Evolutionary conservation across 1,140 invertebrate genomes (phyloP).

Genomic region (Antheraea pernyi): DNA sequence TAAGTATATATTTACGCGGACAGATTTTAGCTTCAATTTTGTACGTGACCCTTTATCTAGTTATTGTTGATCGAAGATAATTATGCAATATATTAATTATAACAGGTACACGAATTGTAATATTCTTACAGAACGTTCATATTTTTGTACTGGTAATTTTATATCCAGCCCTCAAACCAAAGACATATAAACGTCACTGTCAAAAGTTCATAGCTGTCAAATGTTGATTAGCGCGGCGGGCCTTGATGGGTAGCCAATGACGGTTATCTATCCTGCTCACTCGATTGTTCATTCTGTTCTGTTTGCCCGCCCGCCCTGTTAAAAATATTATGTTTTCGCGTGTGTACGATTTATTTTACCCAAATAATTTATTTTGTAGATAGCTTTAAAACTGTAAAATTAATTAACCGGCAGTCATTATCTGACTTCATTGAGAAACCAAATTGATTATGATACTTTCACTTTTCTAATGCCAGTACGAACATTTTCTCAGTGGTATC

Average conservation of each 20-base stretch:
- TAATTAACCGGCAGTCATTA: neutral
- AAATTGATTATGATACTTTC: neutral
- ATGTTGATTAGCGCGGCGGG: neutral
- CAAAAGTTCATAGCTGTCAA: neutral
- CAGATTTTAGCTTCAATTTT: too few species aligned
- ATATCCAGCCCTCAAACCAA: too few species aligned
- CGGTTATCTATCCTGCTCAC: constrained; percentile 6
- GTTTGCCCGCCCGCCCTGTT: constrained; percentile 4
- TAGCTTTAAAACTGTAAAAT: neutral
- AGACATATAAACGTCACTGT: neutral
- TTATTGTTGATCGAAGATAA: too few species aligned
- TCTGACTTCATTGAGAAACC: neutral
- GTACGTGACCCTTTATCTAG: too few species aligned
- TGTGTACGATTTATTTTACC: constrained; percentile 6
- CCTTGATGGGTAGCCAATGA: neutral
- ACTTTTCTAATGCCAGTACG: constrained; percentile 6
- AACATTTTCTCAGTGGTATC: neutral
- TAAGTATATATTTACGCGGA: too few species aligned
- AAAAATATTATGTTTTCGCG: constrained; percentile 12
- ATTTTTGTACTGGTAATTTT: too few species aligned
- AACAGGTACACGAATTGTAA: too few species aligned
- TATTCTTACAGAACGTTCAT: too few species aligned
- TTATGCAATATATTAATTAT: too few species aligned
- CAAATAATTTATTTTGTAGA: neutral
- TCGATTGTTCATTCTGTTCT: constrained; percentile 1